These are phyloP conservation scores for Trachelus iudaicus DNA, from an alignment of 2,888 invertebrate genomes.

Conservation along the genomic window DNA sequence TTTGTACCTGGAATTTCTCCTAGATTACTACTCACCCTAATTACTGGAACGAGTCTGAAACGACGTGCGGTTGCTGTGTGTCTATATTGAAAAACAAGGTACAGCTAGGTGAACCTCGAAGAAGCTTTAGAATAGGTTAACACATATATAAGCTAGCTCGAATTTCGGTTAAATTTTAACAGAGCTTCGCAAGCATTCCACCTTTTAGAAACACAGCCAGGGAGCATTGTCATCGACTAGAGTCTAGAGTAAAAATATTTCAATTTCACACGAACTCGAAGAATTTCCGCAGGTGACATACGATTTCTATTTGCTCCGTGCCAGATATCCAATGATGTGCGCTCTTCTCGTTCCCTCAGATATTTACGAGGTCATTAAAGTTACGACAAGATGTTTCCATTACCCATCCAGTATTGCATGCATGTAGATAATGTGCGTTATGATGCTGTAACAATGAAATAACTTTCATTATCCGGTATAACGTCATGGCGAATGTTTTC, in stretches of 20 bases:
- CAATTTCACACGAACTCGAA: background rate
- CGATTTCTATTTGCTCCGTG: background rate
- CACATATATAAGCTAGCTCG: background rate
- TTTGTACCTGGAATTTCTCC: conserved; percentile 4
- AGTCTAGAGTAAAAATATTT: background rate
- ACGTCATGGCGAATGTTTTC: background rate
- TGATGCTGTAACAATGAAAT: background rate
- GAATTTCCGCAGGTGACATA: background rate
- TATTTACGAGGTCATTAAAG: conserved; percentile 46
- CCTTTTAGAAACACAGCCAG: background rate
- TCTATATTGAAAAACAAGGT: background rate
- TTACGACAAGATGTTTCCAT: conserved; percentile 35
- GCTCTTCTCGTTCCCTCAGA: conserved; percentile 5
- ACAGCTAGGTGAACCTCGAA: background rate
- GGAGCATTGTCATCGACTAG: too few species aligned
- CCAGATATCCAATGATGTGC: background rate
- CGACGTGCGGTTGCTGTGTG: background rate
- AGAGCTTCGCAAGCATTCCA: background rate
- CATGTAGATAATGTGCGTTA: background rate
- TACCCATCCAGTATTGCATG: background rate
- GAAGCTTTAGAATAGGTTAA: background rate
- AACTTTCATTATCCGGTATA: background rate
- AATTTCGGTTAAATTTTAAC: background rate
- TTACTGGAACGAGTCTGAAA: conserved; percentile 6
- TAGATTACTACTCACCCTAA: conserved; percentile 8